Evolutionary conservation across 2,113 vertebrate genomes (phyloP).

Genomic region (Cyprinus carpio): DNA sequence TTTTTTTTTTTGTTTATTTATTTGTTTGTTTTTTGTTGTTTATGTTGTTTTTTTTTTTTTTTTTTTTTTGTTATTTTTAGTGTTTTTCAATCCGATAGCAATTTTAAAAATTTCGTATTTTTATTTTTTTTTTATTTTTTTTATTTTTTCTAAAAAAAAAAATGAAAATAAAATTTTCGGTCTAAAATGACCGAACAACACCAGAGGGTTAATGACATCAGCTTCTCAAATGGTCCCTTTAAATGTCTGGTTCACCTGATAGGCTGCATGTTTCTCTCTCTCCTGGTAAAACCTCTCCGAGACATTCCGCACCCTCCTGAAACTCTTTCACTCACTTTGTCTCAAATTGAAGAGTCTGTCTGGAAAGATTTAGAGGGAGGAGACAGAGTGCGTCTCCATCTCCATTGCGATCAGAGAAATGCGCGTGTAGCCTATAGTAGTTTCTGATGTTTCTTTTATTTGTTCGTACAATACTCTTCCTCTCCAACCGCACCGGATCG

Average conservation of each 20-base stretch:
- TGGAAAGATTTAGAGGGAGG: neutral
- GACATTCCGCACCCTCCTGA: constrained; percentile 70
- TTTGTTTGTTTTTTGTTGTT: no score
- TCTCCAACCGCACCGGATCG: neutral
- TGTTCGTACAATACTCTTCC: neutral
- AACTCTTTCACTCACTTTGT: constrained; percentile 60
- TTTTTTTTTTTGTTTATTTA: no score
- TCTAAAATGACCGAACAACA: no score
- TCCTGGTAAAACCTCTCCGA: constrained; percentile 57
- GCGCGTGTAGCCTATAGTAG: neutral
- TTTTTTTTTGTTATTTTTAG: no score
- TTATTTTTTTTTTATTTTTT: no score
- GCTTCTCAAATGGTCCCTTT: constrained; percentile 15
- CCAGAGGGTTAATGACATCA: constrained; percentile 42
- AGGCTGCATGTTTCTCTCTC: constrained; percentile 42
- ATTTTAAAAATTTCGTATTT: no score
- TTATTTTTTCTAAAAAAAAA: no score
- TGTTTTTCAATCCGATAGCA: no score
- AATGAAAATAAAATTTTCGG: no score
- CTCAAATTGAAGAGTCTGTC: constrained; percentile 53
- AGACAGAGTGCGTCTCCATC: constrained; percentile 8
- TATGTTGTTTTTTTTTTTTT: no score
- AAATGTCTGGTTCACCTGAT: constrained; percentile 33
- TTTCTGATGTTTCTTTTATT: constrained; percentile 14
- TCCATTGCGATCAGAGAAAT: neutral